Percentiles rank a stretch among this genome's conserved stretches.
Conservation (phyloP, 2,797 vertebrate species). For the Sarcoramphus papa region DNA sequence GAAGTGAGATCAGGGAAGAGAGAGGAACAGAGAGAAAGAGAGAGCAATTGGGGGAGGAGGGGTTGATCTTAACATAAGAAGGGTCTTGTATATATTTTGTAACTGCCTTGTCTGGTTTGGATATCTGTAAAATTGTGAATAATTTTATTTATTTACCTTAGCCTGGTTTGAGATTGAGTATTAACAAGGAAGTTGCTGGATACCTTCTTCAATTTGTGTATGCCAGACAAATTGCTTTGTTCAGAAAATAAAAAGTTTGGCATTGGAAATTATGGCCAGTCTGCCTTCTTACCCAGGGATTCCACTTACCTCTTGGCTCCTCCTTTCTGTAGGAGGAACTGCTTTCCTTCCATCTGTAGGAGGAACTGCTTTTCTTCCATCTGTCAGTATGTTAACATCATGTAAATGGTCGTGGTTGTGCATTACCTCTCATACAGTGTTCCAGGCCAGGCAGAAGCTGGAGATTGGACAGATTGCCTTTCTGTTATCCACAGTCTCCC, state of each 20-base stretch:
- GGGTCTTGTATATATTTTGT: neutral
- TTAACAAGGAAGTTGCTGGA: neutral
- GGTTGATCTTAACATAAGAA: neutral
- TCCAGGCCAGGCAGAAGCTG: neutral
- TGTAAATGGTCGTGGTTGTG: neutral
- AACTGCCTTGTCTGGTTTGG: neutral
- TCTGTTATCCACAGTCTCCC: neutral
- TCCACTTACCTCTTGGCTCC: neutral
- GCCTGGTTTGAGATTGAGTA: neutral
- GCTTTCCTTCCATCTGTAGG: neutral
- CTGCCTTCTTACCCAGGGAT: neutral
- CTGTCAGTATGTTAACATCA: neutral
- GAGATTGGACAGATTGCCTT: neutral
- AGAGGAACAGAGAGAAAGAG: neutral
- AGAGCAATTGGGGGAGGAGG: too few species aligned
- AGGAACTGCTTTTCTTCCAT: neutral
- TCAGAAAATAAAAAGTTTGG: neutral
- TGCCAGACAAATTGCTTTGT: neutral
- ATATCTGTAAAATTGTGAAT: neutral
- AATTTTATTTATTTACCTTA: neutral
- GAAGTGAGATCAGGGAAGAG: neutral
- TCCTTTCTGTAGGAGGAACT: neutral
- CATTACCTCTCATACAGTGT: neutral
- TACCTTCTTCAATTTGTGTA: neutral
- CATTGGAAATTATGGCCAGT: neutral